A percentile compares a stretch with the other conserved stretches of the same genome.
Conservation (phyloP, 2,797 vertebrate species). For the Coilia nasus region DNA sequence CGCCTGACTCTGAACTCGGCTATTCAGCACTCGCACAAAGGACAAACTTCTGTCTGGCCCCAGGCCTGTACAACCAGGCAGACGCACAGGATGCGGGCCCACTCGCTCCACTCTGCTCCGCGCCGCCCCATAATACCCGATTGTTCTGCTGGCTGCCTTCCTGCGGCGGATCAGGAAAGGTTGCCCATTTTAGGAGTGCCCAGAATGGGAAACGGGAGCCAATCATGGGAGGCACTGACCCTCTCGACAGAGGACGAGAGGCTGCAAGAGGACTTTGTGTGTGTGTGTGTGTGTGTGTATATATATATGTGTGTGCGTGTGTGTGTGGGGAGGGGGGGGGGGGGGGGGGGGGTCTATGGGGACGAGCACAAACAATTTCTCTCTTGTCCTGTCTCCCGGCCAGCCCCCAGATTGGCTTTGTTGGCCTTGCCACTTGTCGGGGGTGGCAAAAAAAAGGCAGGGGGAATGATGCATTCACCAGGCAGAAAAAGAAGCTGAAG, state of each 20-base stretch:
- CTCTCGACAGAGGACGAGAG: slow-evolving; percentile 52
- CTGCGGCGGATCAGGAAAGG: slow-evolving; percentile 72
- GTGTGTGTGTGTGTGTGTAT: neutral
- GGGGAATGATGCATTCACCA: neutral
- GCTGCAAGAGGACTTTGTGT: slow-evolving; percentile 48
- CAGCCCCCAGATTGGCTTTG: slow-evolving; percentile 34
- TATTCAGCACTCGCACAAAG: slow-evolving; percentile 75
- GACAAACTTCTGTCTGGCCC: slow-evolving; percentile 77
- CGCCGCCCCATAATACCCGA: slow-evolving; percentile 69
- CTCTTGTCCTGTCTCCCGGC: slow-evolving; percentile 56
- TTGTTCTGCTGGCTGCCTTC: slow-evolving; percentile 65
- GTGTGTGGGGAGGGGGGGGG: neutral
- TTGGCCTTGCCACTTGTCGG: slow-evolving; percentile 30
- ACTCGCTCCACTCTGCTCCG: slow-evolving; percentile 54
- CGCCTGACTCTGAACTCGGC: slow-evolving; percentile 69
- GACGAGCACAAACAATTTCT: slow-evolving; percentile 64
- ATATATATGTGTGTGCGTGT: neutral
- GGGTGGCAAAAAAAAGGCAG: neutral
- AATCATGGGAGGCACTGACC: slow-evolving; percentile 64
- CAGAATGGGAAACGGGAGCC: slow-evolving; percentile 63
- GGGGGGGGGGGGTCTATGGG: slow-evolving; percentile 49
- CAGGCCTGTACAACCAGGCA: slow-evolving; percentile 75
- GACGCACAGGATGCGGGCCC: slow-evolving; percentile 78
- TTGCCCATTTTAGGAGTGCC: slow-evolving; percentile 77
- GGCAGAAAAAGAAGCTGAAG: neutral